Base-by-base conservation (phyloP, 1,140 invertebrate species). In the Drosophila erecta region DNA sequence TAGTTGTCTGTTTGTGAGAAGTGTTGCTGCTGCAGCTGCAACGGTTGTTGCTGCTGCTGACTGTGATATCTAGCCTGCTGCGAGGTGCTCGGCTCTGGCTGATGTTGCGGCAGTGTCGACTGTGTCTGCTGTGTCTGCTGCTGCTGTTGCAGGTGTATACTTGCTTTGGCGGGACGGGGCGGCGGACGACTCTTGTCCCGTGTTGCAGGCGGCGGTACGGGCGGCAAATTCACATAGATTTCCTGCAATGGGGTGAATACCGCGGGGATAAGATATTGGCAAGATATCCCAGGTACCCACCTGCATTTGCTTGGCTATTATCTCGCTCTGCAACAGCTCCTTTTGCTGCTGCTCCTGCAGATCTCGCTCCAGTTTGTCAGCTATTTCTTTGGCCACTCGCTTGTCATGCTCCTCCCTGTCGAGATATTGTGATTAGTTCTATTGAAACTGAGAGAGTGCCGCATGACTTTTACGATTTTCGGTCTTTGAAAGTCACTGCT, bases 371-470 rank as follows among this genome's bases (percentile, higher is more conserved):
- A 96, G 79, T 61, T 94, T 94, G 72, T 95, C 93, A 24, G 95
- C 95, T 62, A 96, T 92, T 89, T 95, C 93, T 81, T 93, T 93
- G 22, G 95, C 95, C 20, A 95, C 93, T 59, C 94, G 86, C 44
- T 94, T 95, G 93, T 97, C 96, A 89, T 94, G 93, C 81, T 96
- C 94, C 92, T 96, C 96, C 81, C 95, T 96, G 53, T n/a, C 14
- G 27, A 51, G 49, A 67, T 35, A 11, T 40, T 24, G 43, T 56
- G 43, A 66, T 67, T 71, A 71, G 35, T 33, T 49, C n/a, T 37
- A 15, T 69, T 47, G 12, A 33, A 72, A 53, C 33, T 38, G 35
- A n/a, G 46, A 37, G 17, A 37, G 24, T 17, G n/a, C 1, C 40
- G 12, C 11, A 30, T 54, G 44, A 66, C 66, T 59, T 43, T 17